phyloP scores from a whole-genome alignment of 1,140 invertebrate species.

The Scaptomyza hsui region DNA sequence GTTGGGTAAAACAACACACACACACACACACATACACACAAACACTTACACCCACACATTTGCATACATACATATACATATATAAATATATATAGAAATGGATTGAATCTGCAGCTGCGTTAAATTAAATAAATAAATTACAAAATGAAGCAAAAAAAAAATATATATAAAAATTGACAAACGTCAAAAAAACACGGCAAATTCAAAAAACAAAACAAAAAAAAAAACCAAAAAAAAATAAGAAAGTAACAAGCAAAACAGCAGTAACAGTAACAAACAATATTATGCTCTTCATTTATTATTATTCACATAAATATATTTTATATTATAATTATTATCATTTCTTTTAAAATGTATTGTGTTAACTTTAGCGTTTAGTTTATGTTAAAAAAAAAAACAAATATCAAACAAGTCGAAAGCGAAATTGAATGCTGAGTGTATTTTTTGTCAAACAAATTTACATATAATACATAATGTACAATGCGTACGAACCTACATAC shows the following conservation, averaged over 20 bases:
- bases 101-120: constrained; percentile 45
- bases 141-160: constrained; percentile 23
- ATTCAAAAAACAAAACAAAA: constrained; percentile 25
- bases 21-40: constrained; percentile 11
- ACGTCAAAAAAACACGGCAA: constrained; percentile 42
- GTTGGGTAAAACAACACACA: constrained; percentile 24
- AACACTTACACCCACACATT: background rate
- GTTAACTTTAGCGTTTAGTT: constrained; percentile 54
- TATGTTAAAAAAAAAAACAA: constrained; percentile 44
- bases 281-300: constrained; percentile 61
- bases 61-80: constrained; percentile 15
- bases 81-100: constrained; percentile 23
- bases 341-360: constrained; percentile 57
- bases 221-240: constrained; percentile 25
- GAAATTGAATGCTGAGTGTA: constrained; percentile 63
- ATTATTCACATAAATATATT: constrained; percentile 48
- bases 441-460: constrained; percentile 82
- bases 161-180: constrained; percentile 39
- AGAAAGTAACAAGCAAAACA: constrained; percentile 10
- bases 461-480: constrained; percentile 64
- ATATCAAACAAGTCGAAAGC: constrained; percentile 33
- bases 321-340: constrained; percentile 52
- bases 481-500: constrained; percentile 19
- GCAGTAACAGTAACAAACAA: constrained; percentile 21
- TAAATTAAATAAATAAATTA: constrained; percentile 29